Conservation (phyloP, 2,797 vertebrate genomes). For the Arnoldichthys spilopterus region DNA sequence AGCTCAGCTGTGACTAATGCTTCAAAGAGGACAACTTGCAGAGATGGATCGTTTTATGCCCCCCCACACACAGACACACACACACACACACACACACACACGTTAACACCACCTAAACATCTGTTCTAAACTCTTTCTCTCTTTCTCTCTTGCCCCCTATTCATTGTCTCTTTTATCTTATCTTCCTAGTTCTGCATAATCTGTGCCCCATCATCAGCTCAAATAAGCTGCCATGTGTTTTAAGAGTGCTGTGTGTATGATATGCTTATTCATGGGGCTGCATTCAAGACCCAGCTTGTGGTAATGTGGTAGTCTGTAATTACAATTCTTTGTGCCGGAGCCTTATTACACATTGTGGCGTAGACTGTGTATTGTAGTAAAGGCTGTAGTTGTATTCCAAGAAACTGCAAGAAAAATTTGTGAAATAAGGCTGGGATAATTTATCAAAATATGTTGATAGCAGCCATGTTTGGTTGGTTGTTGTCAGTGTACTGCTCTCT, state of each 20-base stretch:
- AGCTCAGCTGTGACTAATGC: not conserved
- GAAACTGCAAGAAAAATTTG: no score
- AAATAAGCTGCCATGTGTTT: not conserved
- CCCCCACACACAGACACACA: no score
- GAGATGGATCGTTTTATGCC: no score
- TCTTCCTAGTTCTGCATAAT: constrained; percentile 14
- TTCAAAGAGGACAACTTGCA: not conserved
- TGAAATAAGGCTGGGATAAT: no score
- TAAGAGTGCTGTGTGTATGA: constrained; percentile 14
- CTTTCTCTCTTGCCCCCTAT: not conserved
- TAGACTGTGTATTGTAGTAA: not conserved
- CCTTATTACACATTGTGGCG: constrained; percentile 18
- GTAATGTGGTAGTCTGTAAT: not conserved
- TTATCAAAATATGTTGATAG: no score
- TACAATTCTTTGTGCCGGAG: not conserved
- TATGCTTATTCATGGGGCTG: not conserved
- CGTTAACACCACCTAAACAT: not conserved
- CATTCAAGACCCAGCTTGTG: constrained; percentile 40
- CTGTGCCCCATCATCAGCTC: constrained; percentile 5
- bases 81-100: not conserved
- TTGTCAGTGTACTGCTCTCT: no score
- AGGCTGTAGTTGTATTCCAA: no score
- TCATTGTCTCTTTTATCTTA: constrained; percentile 2
- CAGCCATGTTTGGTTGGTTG: no score
- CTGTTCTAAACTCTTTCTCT: not conserved